Percentiles rank a stretch among this genome's conserved stretches.
Evolutionary conservation across 2,113 vertebrate genomes (phyloP).

Genomic region (Macaca mulatta): DNA sequence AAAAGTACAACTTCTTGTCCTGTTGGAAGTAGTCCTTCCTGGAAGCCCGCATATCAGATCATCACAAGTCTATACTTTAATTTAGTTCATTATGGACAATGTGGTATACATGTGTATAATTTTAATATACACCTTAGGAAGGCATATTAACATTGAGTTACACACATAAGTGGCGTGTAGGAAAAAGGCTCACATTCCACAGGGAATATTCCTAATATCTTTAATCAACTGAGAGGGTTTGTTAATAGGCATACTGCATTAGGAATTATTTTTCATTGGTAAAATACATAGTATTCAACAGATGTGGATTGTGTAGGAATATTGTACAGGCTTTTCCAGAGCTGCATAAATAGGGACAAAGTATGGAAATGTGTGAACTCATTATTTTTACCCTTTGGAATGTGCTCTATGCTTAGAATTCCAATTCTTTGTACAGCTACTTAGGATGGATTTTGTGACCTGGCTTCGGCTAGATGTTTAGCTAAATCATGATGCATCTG

Average conservation of each 20-base stretch:
- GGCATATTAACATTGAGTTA: neutral
- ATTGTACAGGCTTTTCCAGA: neutral
- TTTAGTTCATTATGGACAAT: neutral
- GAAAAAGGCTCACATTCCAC: neutral
- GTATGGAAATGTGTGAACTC: neutral
- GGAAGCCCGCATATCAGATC: neutral
- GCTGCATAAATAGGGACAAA: neutral
- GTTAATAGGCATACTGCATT: neutral
- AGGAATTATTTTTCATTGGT: neutral
- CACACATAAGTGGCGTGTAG: neutral
- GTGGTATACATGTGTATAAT: neutral
- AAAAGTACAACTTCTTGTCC: neutral
- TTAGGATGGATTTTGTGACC: neutral
- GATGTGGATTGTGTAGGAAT: neutral
- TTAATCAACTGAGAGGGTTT: slow-evolving; percentile 6
- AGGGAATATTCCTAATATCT: neutral
- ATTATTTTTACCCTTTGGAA: neutral
- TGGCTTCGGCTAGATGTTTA: neutral
- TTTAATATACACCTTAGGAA: neutral
- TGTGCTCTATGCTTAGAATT: neutral
- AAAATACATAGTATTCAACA: neutral
- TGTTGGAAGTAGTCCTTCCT: neutral
- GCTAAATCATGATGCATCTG: neutral
- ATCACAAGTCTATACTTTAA: neutral
- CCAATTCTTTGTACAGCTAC: neutral